Base-by-base conservation (phyloP, 1,140 invertebrate genomes). In the Camponotus vicinus region DNA sequence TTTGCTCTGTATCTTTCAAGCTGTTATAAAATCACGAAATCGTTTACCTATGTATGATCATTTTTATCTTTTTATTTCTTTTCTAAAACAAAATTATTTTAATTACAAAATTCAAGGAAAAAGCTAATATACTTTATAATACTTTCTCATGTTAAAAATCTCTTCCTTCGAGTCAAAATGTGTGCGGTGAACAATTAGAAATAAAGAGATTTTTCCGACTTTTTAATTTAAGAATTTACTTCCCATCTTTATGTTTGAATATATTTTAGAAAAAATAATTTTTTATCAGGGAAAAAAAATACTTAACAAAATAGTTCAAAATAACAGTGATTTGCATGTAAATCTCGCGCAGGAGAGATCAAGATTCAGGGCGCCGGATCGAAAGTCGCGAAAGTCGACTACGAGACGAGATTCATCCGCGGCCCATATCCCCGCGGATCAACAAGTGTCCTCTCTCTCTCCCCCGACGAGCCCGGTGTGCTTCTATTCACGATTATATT, bases 401-500 rank as follows among this genome's bases (percentile, higher is more conserved):
- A 55, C 42, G 57, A 59, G 52, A 40, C 32, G 15, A 69, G 77
- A 80, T 4, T 52, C 32, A 70, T 37, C 18, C 13, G 40, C 55
- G 40, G 32, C 18, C 49, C 13, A 27, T 21, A 76, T 40, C n/a
- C 55, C 42, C 15, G 49, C 27, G 52, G 79, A 92, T 92, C 91
- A 92, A 92, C 91, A 92, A 92, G 91, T 91, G 90, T 91, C 64
- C 80, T 71, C 80, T 71, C 27, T 67, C 69, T 83, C 75, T 76
- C 27, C 45, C 59, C 79, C 37, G 18, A 7, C 6, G 13, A 55
- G 69, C 37, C 45, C 45, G 49, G 63, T 40, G 40, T 27, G 55
- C 80, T 80, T 64, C 83, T 42, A 55, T 79, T 82, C 66, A 55
- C 80, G 70, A 78, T 80, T 90, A 91, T 93, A 91, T 91, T 92